These are phyloP conservation scores for Oncopeltus fasciatus DNA, from an alignment of 1,140 invertebrate species.

Conservation along the genomic window DNA sequence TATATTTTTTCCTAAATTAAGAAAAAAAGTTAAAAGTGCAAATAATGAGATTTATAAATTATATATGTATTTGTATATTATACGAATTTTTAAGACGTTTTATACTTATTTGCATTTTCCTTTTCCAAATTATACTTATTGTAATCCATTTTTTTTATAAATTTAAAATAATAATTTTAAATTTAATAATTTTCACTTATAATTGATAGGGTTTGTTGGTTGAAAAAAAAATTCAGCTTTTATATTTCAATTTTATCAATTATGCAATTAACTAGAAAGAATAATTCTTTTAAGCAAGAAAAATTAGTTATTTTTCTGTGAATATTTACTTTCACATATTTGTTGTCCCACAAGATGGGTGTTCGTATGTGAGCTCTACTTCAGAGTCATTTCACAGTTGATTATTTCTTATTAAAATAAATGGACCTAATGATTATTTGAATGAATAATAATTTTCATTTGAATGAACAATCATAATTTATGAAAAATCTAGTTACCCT, in stretches of 20 bases:
- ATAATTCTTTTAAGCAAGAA: background rate
- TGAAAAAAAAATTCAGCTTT: background rate
- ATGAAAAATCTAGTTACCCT: too few relatives aligned
- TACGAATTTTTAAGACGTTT: constrained; percentile 1
- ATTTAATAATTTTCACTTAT: background rate
- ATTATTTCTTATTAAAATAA: too few relatives aligned
- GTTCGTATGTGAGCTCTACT: too few relatives aligned
- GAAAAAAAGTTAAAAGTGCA: constrained; percentile 1
- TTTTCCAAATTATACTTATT: background rate
- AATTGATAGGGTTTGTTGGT: background rate
- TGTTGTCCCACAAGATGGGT: too few relatives aligned
- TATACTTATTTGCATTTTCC: background rate
- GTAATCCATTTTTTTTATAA: background rate
- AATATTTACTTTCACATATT: too few relatives aligned
- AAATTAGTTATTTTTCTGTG: background rate
- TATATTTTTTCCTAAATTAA: background rate
- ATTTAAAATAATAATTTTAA: background rate
- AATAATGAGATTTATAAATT: constrained; percentile 12
- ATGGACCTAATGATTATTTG: too few relatives aligned
- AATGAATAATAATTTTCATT: too few relatives aligned
- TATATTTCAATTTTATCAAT: background rate
- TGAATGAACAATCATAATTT: too few relatives aligned
- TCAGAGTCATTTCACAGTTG: too few relatives aligned
- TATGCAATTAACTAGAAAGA: background rate
- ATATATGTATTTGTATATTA: constrained; percentile 10